Evolutionary conservation across 2,888 invertebrate genomes (phyloP).

Genomic region (Apamea sordens): DNA sequence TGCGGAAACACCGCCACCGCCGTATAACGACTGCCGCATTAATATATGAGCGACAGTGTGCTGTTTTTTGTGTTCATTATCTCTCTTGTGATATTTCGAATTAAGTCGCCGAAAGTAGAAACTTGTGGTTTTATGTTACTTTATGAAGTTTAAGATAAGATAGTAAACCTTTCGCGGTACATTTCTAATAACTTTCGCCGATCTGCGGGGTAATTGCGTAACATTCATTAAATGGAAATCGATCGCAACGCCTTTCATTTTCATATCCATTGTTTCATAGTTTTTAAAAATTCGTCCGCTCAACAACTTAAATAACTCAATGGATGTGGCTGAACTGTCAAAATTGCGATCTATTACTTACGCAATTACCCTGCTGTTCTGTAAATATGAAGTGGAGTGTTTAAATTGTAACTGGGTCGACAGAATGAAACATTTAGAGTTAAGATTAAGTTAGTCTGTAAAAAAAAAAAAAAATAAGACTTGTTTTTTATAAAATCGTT

Average conservation of each 20-base stretch:
- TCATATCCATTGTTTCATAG: background rate
- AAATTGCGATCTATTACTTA: background rate
- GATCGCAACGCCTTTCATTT: background rate
- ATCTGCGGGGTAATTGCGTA: background rate
- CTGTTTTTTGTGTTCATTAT: constrained; percentile 20
- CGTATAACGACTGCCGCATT: constrained; percentile 84
- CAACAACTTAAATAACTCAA: background rate
- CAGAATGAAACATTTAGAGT: background rate
- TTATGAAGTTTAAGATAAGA: constrained; percentile 16
- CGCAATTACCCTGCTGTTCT: background rate
- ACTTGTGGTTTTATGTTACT: constrained; percentile 20
- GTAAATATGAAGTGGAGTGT: constrained; percentile 11
- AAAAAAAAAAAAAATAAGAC: constrained; percentile 50
- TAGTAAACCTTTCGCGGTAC: background rate
- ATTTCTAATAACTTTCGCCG: background rate
- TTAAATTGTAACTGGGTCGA: background rate
- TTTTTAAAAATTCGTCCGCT: background rate
- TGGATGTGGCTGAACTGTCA: background rate
- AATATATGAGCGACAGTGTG: constrained; percentile 69
- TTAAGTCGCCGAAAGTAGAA: constrained; percentile 27
- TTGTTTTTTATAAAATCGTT: constrained; percentile 65
- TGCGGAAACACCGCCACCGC: constrained; percentile 87
- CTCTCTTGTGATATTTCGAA: constrained; percentile 61
- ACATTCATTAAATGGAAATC: background rate
- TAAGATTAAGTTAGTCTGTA: constrained; percentile 28